Percentiles rank a stretch among this genome's conserved stretches.
Evolutionary conservation across 2,888 invertebrate genomes (phyloP).

Genomic region (Mantis religiosa): DNA sequence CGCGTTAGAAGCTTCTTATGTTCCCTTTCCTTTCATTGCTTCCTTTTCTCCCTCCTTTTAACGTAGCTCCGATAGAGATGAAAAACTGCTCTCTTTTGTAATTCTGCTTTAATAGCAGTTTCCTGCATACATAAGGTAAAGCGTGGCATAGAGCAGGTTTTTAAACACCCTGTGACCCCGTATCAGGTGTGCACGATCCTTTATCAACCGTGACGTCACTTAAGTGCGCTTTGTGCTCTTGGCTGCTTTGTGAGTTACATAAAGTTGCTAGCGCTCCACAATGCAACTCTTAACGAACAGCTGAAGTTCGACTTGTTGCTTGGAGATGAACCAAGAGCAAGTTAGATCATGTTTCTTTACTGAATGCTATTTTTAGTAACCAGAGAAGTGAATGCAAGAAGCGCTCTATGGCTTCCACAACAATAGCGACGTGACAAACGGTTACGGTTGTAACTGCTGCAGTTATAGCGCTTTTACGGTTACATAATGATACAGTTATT

Average conservation of each 20-base stretch:
- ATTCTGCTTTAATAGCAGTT: not conserved
- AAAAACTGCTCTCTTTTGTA: not conserved
- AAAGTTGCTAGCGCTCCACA: not conserved
- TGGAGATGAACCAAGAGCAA: not conserved
- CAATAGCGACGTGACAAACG: no score
- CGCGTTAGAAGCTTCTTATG: not conserved
- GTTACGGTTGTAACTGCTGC: no score
- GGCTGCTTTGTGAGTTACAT: not conserved
- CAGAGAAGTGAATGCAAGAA: no score
- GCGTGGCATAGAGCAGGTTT: not conserved
- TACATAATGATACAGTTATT: no score
- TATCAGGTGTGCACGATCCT: not conserved
- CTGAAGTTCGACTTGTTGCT: not conserved
- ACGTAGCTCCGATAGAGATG: not conserved
- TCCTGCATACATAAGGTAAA: no score
- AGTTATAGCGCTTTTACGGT: no score
- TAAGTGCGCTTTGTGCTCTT: not conserved
- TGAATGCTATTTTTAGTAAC: no score
- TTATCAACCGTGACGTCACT: not conserved
- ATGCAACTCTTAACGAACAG: not conserved
- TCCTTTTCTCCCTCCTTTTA: not conserved
- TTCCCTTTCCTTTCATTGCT: not conserved
- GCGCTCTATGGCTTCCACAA: no score
- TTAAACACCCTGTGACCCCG: not conserved
- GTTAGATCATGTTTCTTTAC: no score